Evolutionary conservation across 2,888 invertebrate species (phyloP).

Genomic region (Euzetes globulus): DNA sequence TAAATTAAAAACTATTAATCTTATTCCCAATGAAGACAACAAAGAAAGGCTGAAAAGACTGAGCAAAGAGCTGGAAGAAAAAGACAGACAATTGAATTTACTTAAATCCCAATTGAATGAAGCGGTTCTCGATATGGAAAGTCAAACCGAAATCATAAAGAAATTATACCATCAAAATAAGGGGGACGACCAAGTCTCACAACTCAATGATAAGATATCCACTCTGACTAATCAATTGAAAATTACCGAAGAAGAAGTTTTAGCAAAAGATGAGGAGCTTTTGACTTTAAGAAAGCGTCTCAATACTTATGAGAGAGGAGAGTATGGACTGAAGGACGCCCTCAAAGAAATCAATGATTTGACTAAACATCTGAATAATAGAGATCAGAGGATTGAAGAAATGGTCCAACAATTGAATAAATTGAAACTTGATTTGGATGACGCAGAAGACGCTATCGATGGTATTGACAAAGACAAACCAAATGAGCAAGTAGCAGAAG

Average conservation of each 20-base stretch:
- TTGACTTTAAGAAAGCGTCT: neutral
- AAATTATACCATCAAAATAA: constrained; percentile 3
- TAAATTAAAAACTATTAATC: neutral
- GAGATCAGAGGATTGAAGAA: constrained; percentile 24
- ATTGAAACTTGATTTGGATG: constrained; percentile 29
- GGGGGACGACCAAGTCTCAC: neutral
- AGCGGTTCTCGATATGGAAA: constrained; percentile 26
- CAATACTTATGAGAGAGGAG: constrained; percentile 22
- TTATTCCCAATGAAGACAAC: neutral
- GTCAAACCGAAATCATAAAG: constrained; percentile 22
- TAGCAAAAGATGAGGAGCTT: constrained; percentile 23
- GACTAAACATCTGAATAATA: neutral
- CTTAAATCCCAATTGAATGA: constrained; percentile 26
- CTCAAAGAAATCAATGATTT: constrained; percentile 31
- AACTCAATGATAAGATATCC: neutral
- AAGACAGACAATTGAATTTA: constrained; percentile 20
- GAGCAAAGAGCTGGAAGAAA: constrained; percentile 13
- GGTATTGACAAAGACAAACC: neutral
- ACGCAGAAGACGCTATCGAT: constrained; percentile 24
- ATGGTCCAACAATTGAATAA: constrained; percentile 28
- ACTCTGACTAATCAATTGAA: neutral
- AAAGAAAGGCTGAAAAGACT: neutral
- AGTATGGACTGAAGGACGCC: constrained; percentile 32
- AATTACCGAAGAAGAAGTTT: constrained; percentile 28
- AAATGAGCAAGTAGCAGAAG: neutral